These are phyloP conservation scores for Catocala nupta DNA, from an alignment of 2,888 invertebrate species.

Conservation along the genomic window DNA sequence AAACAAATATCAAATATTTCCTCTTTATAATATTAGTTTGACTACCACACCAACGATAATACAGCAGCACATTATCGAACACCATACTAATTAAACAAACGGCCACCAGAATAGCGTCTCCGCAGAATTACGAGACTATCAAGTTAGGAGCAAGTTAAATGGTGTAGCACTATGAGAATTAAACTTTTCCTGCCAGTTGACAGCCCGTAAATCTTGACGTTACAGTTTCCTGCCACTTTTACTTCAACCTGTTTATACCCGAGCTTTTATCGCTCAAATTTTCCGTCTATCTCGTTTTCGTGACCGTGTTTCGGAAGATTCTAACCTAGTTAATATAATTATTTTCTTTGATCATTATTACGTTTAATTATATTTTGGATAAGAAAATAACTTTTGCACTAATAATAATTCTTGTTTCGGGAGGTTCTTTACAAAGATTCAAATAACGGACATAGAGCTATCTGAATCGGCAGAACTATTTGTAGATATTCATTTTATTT, in stretches of 20 bases:
- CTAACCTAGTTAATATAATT: background rate
- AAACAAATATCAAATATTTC: too few species aligned
- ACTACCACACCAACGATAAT: too few species aligned
- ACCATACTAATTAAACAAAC: background rate
- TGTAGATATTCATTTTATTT: too few species aligned
- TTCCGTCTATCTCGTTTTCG: slow-evolving; percentile 9
- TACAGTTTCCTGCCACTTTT: slow-evolving; percentile 10
- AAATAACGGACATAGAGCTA: too few species aligned
- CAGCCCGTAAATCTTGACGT: slow-evolving; percentile 43
- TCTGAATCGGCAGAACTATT: too few species aligned
- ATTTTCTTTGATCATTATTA: background rate
- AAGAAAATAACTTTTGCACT: too few species aligned
- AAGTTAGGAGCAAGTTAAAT: slow-evolving; percentile 50
- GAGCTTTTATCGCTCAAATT: slow-evolving; percentile 17
- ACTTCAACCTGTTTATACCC: slow-evolving; percentile 9
- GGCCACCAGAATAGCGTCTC: slow-evolving; percentile 16
- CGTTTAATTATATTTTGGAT: too few species aligned
- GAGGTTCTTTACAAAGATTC: too few species aligned
- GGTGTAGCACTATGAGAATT: slow-evolving; percentile 45
- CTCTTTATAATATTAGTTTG: too few species aligned
- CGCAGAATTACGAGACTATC: slow-evolving; percentile 41
- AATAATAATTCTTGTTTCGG: too few species aligned
- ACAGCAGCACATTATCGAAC: too few species aligned
- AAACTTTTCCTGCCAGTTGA: slow-evolving; percentile 44
- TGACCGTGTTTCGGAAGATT: background rate